Conservation (phyloP, 2,888 invertebrate species). For the Nemapogon koenigi region DNA sequence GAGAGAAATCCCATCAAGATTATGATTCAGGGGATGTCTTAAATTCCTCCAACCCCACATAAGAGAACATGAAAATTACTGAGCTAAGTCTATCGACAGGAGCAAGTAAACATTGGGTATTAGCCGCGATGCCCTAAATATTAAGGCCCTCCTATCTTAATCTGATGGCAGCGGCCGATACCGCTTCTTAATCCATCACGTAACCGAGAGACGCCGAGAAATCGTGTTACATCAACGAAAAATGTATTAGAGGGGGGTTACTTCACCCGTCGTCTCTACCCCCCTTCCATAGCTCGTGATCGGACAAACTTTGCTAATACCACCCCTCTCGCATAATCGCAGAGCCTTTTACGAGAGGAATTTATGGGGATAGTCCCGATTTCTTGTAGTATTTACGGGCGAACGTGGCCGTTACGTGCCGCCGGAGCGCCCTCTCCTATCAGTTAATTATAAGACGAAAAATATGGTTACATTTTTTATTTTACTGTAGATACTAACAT, state of each 20-base stretch:
- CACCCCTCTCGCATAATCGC: slow-evolving; percentile 65
- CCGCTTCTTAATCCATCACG: slow-evolving; percentile 64
- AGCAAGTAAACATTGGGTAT: slow-evolving; percentile 48
- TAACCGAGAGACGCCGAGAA: slow-evolving; percentile 63
- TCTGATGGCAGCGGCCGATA: slow-evolving; percentile 52
- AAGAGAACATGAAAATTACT: slow-evolving; percentile 27
- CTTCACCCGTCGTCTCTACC: slow-evolving; percentile 14
- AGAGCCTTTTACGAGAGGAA: slow-evolving; percentile 65
- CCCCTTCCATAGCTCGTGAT: slow-evolving; percentile 38
- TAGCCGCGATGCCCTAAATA: slow-evolving; percentile 56
- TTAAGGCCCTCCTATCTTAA: slow-evolving; percentile 45
- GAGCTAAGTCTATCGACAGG: slow-evolving; percentile 48
- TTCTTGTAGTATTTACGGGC: slow-evolving; percentile 60
- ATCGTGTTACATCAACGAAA: slow-evolving; percentile 68
- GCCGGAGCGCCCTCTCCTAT: slow-evolving; percentile 23
- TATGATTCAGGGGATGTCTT: slow-evolving; percentile 3
- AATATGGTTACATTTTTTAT: no score
- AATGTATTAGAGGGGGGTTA: slow-evolving; percentile 53
- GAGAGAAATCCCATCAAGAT: slow-evolving; percentile 8
- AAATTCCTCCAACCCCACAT: slow-evolving; percentile 7
- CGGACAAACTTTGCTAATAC: slow-evolving; percentile 66
- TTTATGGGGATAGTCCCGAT: slow-evolving; percentile 63
- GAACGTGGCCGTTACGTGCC: slow-evolving; percentile 54
- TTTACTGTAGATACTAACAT: no score
- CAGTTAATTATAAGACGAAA: slow-evolving; percentile 53